Conservation (phyloP, 2,797 vertebrate species). For the Onychomys leucogaster region DNA sequence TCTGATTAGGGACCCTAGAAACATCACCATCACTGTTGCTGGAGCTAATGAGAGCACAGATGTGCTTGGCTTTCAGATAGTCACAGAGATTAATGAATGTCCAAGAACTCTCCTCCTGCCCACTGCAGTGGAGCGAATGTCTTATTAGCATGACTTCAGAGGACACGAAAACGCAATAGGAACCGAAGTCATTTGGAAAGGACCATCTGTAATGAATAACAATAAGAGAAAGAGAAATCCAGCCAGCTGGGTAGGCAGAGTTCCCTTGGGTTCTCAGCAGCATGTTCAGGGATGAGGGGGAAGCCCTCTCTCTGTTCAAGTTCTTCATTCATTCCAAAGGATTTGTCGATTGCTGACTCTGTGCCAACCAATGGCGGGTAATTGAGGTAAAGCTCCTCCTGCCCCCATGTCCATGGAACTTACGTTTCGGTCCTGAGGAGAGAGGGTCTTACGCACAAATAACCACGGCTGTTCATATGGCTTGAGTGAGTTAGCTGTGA, state of each 20-base stretch:
- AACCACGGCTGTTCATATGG: background rate
- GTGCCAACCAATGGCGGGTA: background rate
- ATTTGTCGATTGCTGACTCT: background rate
- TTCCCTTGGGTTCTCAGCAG: background rate
- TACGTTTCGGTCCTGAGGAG: background rate
- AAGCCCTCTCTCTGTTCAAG: background rate
- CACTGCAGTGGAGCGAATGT: constrained; percentile 57
- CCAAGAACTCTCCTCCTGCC: constrained; percentile 1
- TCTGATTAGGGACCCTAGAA: constrained; percentile 41
- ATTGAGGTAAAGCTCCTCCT: background rate
- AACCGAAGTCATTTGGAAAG: constrained; percentile 46
- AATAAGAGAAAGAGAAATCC: background rate
- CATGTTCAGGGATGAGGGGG: background rate
- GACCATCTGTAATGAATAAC: background rate
- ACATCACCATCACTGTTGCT: background rate
- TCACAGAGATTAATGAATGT: constrained; percentile 70
- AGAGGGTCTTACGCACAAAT: background rate
- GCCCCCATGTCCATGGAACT: background rate
- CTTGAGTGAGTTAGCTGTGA: background rate
- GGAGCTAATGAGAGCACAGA: constrained; percentile 11
- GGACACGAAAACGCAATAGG: constrained; percentile 2
- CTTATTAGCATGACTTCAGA: constrained; percentile 66
- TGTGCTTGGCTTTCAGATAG: constrained; percentile 54
- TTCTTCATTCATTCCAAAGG: background rate
- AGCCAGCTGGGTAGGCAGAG: background rate